Percentiles rank a stretch among this genome's conserved stretches.
Evolutionary conservation across 2,797 vertebrate genomes (phyloP).

Genomic region (Coregonus ussuriensis): DNA sequence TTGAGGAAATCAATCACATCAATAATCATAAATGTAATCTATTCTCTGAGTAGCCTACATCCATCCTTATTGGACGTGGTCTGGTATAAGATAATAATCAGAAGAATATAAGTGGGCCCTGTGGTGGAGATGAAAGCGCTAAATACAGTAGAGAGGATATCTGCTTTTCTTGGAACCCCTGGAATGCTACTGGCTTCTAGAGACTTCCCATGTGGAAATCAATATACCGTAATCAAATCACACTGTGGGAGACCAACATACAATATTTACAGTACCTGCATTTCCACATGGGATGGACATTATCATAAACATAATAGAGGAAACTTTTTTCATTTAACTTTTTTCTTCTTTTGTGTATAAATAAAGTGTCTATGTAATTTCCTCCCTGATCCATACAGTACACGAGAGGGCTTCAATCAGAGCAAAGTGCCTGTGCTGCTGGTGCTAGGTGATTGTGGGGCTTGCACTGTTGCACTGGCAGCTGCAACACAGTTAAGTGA

Average conservation of each 20-base stretch:
- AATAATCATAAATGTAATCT: neutral
- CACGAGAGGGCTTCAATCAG: constrained; percentile 7
- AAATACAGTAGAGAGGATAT: neutral
- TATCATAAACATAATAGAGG: constrained; percentile 6
- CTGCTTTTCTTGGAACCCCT: neutral
- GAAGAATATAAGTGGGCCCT: neutral
- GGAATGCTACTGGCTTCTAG: neutral
- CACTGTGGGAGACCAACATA: neutral
- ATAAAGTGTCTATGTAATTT: constrained; percentile 26
- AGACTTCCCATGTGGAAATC: neutral
- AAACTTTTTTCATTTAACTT: constrained; percentile 1
- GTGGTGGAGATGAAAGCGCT: neutral
- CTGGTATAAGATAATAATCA: neutral
- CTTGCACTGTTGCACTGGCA: neutral
- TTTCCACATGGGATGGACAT: neutral
- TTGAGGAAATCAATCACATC: neutral
- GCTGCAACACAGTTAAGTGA: constrained; percentile 11
- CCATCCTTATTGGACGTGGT: neutral
- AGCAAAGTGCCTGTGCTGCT: constrained; percentile 8
- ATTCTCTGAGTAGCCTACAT: neutral
- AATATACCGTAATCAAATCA: neutral
- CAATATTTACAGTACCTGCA: neutral
- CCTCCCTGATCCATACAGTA: constrained; percentile 11
- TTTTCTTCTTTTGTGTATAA: constrained; percentile 20
- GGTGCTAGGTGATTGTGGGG: constrained; percentile 10